phyloP scores from a whole-genome alignment of 1,140 invertebrate genomes.

The Odontomachus brunneus region DNA sequence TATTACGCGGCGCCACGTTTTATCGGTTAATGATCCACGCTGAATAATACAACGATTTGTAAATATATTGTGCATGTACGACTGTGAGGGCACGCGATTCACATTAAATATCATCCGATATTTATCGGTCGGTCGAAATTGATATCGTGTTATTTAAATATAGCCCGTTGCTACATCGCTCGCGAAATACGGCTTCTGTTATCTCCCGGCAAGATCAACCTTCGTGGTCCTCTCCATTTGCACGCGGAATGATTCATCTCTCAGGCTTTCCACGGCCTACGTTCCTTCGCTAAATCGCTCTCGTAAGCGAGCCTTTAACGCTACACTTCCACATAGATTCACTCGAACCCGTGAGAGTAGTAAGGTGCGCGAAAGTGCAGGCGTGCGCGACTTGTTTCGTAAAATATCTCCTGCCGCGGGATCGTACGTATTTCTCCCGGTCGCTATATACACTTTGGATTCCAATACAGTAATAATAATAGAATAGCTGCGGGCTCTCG shows the following conservation, averaged over 20 bases:
- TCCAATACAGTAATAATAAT: slow-evolving; percentile 62
- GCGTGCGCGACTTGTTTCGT: slow-evolving; percentile 21
- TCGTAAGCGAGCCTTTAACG: slow-evolving; percentile 42
- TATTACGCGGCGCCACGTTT: slow-evolving; percentile 7
- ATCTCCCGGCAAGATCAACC: slow-evolving; percentile 29
- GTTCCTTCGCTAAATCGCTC: slow-evolving; percentile 42
- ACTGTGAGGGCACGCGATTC: background rate
- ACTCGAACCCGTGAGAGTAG: slow-evolving; percentile 13
- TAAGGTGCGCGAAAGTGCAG: slow-evolving; percentile 40
- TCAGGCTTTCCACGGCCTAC: slow-evolving; percentile 2
- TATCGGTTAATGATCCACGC: slow-evolving; percentile 27
- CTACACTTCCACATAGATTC: slow-evolving; percentile 18
- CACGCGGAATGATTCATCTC: slow-evolving; percentile 30
- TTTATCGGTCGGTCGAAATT: slow-evolving; percentile 47
- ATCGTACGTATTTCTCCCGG: background rate
- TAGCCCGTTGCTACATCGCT: slow-evolving; percentile 34
- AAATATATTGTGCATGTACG: background rate
- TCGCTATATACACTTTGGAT: slow-evolving; percentile 30
- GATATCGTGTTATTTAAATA: slow-evolving; percentile 45
- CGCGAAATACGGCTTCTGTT: background rate
- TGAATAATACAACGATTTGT: slow-evolving; percentile 29
- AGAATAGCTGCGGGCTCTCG: slow-evolving; percentile 23
- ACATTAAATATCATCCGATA: slow-evolving; percentile 27
- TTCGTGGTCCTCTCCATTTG: slow-evolving; percentile 21
- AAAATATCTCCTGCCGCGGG: slow-evolving; percentile 39